Evolutionary conservation across 2,113 vertebrate genomes (phyloP).

Genomic region (Myotis brandtii): DNA sequence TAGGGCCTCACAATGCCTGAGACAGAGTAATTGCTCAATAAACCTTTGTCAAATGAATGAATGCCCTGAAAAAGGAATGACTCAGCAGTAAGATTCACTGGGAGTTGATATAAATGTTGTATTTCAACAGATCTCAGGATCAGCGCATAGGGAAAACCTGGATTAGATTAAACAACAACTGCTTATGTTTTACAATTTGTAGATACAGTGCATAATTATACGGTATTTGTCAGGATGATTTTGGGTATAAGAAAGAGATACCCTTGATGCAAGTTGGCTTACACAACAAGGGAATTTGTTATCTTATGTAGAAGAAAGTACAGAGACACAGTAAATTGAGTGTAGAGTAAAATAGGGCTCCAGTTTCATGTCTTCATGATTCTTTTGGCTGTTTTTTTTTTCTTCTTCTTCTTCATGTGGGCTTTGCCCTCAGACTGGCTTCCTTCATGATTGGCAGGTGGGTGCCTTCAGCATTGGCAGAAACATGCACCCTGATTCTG

Average conservation of each 20-base stretch:
- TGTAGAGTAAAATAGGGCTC: background rate
- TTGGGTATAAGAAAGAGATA: conserved; percentile 8
- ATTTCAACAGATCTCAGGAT: background rate
- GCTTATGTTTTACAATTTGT: conserved; percentile 5
- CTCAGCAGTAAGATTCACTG: background rate
- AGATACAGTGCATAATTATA: background rate
- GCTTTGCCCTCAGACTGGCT: background rate
- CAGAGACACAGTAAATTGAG: background rate
- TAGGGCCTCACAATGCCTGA: background rate
- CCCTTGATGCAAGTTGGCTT: background rate
- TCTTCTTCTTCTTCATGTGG: background rate
- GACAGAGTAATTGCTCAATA: conserved; percentile 7
- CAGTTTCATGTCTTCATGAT: background rate
- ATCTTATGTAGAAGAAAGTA: background rate
- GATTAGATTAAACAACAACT: background rate
- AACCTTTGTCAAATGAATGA: conserved; percentile 7
- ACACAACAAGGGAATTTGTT: background rate
- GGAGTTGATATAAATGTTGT: background rate
- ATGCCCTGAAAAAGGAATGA: background rate
- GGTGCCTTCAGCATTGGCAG: too few species aligned
- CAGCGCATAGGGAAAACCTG: background rate
- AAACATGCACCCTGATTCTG: background rate
- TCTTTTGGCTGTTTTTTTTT: background rate
- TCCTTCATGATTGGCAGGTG: background rate
- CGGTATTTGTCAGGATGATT: background rate